Evolutionary conservation across 2,797 vertebrate genomes (phyloP).

Genomic region (Propithecus perrieri): DNA sequence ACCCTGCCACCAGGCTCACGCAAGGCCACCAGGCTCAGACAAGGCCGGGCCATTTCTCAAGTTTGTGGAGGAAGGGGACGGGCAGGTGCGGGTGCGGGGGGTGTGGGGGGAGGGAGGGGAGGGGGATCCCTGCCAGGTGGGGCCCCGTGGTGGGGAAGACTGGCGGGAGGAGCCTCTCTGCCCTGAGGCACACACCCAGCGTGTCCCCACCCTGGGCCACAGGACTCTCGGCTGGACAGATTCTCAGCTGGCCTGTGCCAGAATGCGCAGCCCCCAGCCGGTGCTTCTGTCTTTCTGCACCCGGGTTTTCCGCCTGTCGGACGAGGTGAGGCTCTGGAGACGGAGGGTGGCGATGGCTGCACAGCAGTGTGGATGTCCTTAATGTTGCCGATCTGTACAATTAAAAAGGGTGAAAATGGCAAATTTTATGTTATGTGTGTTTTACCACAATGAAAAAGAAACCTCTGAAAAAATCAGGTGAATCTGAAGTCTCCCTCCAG

Average conservation of each 20-base stretch:
- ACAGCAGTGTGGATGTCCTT: neutral
- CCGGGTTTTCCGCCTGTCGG: neutral
- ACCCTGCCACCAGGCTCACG: slow-evolving; percentile 12
- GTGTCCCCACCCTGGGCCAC: neutral
- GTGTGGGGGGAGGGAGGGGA: neutral
- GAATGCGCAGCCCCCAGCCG: fast-evolving
- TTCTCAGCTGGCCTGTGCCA: neutral
- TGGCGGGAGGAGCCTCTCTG: neutral
- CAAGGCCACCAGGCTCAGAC: too few relatives aligned
- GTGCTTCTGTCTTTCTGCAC: neutral
- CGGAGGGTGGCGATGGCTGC: neutral
- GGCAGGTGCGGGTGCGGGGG: neutral
- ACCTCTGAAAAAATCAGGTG: neutral
- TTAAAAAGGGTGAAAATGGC: neutral
- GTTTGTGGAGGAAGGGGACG: slow-evolving; percentile 9
- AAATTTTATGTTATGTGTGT: neutral
- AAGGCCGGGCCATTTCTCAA: slow-evolving; percentile 67
- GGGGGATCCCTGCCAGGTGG: neutral
- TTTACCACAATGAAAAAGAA: neutral
- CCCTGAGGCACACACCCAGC: neutral
- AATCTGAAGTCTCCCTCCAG: neutral
- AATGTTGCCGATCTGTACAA: neutral
- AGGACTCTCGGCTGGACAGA: neutral
- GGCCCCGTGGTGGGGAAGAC: neutral
- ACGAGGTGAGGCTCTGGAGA: neutral